A percentile compares a stretch with the other conserved stretches of the same genome.
These are phyloP conservation scores for Brachyopa scutellaris DNA, from an alignment of 2,888 invertebrate species.

Conservation along the genomic window DNA sequence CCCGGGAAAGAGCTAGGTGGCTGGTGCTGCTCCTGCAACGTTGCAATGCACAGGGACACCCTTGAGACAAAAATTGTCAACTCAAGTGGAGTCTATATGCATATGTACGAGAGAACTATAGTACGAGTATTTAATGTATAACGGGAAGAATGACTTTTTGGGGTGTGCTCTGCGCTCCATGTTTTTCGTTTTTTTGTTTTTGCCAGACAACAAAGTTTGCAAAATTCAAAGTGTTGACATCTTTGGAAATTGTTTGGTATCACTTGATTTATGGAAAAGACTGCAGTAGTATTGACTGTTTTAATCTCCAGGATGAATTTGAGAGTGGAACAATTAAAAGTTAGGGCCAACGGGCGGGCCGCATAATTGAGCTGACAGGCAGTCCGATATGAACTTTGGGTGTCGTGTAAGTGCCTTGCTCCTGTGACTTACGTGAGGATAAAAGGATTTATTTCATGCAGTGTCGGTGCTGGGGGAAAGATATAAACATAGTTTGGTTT, in stretches of 20 bases:
- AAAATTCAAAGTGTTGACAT: conserved; percentile 47
- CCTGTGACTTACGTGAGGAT: no score
- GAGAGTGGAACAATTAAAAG: conserved; percentile 18
- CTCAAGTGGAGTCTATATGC: conserved; percentile 50
- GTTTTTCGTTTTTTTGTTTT: not conserved
- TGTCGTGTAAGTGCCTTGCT: no score
- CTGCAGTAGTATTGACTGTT: not conserved
- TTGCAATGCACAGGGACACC: conserved; percentile 41
- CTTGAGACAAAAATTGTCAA: conserved; percentile 68
- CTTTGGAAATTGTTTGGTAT: conserved; percentile 32
- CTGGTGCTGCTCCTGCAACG: conserved; percentile 22
- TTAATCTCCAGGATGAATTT: no score
- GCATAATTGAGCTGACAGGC: not conserved
- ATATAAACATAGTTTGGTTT: no score
- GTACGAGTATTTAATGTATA: not conserved
- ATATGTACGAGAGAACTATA: not conserved
- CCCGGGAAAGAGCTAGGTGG: not conserved
- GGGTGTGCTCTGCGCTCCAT: no score
- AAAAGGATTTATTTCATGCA: no score
- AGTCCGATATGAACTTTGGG: no score
- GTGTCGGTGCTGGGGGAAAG: no score
- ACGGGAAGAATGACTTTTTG: not conserved
- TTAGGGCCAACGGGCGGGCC: not conserved
- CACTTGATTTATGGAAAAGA: conserved; percentile 30
- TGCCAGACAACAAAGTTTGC: conserved; percentile 30